Base-by-base conservation (phyloP, 2,888 invertebrate species). In the Leucophenga montana region DNA sequence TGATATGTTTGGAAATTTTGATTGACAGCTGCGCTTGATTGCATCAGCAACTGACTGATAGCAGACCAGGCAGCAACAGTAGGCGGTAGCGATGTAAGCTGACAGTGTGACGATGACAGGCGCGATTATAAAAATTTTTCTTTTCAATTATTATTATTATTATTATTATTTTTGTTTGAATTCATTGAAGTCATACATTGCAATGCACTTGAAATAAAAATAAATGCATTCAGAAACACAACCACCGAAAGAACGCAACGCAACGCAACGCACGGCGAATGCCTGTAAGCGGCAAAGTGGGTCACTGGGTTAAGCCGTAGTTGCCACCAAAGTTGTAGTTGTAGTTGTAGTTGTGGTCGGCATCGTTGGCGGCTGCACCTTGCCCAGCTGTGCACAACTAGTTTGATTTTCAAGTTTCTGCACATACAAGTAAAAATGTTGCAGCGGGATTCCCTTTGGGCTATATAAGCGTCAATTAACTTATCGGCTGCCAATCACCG, bases 11-110 rank as follows among this genome's bases (percentile, higher is more conserved):
- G 27, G 27, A 27, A 39, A 39, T 39, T n/a, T 39, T 39, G 39
- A 39, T 39, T 39, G 39, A 39, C 39, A 39, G 39, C 39, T 39
- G 39, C 39, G 39, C 9, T 39, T 39, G 39, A 39, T 39, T 39
- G 39, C 39, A 39, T 39, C 39, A 11, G 8, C 39, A 8, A 39
- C 11, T 39, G 11, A 39, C 11, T 39, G 39, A 39, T 39, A 39
- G 39, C 11, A 5, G 39, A 1, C 66, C 44, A 72, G 56, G 73
- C 75, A 59, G 67, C 71, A 66, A 53, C 54, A 71, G 67, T 73
- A 75, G 76, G 27, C 27, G 27, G 3, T 39, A 8, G 11, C 39
- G 9, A 39, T 39, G 27, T 27, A 3, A 4, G 27, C 27, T 27
- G 8, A 39, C 39, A 39, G 11, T 11, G 39, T 39, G 48, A 69